Evolutionary conservation across 2,888 invertebrate genomes (phyloP).

Genomic region (Anagyrus pseudococci): DNA sequence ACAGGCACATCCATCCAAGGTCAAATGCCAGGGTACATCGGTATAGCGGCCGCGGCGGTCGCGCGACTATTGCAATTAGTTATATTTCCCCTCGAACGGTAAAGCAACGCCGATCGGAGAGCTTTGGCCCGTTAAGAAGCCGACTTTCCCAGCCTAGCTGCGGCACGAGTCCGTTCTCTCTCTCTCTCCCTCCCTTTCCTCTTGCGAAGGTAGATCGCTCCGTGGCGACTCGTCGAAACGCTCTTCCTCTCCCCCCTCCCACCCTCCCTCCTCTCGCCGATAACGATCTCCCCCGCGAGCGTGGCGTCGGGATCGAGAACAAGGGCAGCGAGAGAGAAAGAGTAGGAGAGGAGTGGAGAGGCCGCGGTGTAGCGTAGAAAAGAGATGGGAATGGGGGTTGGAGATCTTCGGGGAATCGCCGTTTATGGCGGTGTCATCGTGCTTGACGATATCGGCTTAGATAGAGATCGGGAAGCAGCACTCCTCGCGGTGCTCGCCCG

Average conservation of each 20-base stretch:
- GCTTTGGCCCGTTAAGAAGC: neutral
- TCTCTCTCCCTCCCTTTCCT: too few species aligned
- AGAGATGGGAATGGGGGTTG: neutral
- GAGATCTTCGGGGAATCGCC: neutral
- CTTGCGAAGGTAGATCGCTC: too few species aligned
- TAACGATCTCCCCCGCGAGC: slow-evolving; percentile 20
- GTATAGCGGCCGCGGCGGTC: neutral
- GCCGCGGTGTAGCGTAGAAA: neutral
- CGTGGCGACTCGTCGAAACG: slow-evolving; percentile 14
- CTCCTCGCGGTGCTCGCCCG: neutral
- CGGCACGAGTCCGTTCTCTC: too few species aligned
- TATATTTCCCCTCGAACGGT: slow-evolving; percentile 22
- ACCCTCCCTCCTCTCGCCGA: slow-evolving; percentile 5
- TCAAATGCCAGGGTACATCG: neutral
- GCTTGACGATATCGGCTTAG: neutral
- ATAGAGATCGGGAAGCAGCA: neutral
- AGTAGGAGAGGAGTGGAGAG: too few species aligned
- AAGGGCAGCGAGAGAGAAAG: neutral
- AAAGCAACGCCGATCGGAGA: slow-evolving; percentile 12
- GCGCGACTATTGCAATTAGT: slow-evolving; percentile 16
- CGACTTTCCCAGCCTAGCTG: slow-evolving; percentile 14
- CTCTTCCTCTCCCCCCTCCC: too few species aligned
- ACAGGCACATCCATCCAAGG: neutral
- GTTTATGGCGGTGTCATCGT: slow-evolving; percentile 11
- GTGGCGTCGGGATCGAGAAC: slow-evolving; percentile 1